Conservation (phyloP, 2,888 invertebrate species). For the Venustoraphidia nigricollis region DNA sequence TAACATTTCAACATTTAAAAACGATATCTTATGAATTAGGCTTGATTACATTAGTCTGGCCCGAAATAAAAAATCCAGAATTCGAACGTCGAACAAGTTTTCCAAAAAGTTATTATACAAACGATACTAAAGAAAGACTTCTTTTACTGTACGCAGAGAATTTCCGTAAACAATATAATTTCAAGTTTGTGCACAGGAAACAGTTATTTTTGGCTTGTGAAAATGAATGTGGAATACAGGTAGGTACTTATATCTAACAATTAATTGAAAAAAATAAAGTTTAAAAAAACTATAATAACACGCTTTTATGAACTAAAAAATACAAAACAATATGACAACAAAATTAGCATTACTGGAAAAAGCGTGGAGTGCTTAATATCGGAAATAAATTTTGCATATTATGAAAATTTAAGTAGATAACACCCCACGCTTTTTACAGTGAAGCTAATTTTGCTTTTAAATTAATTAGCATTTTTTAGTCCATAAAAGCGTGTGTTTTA, state of each 20-base stretch:
- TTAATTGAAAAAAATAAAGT: background rate
- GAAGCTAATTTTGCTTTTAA: too few relatives aligned
- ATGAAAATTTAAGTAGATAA: too few relatives aligned
- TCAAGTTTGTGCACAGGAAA: conserved; percentile 40
- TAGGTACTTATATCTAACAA: conserved; percentile 36
- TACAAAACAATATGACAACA: too few relatives aligned
- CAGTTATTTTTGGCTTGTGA: conserved; percentile 53
- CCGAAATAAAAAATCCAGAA: conserved; percentile 34
- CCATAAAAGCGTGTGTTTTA: too few relatives aligned
- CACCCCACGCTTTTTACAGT: too few relatives aligned
- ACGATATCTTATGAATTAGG: conserved; percentile 44
- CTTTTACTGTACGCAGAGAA: conserved; percentile 61
- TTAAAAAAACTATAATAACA: too few relatives aligned
- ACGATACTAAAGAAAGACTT: conserved; percentile 53
- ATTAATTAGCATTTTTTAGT: too few relatives aligned
- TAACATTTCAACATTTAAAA: conserved; percentile 36
- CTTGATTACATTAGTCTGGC: conserved; percentile 48
- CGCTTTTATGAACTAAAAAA: too few relatives aligned
- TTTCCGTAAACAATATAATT: conserved; percentile 53
- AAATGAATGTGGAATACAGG: conserved; percentile 67
- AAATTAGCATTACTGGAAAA: too few relatives aligned
- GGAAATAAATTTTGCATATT: too few relatives aligned
- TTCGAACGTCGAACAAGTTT: conserved; percentile 42
- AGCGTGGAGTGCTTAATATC: too few relatives aligned
- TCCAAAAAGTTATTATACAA: conserved; percentile 47